phyloP scores from a whole-genome alignment of 2,797 vertebrate genomes.

The Sebastes vulpes region DNA sequence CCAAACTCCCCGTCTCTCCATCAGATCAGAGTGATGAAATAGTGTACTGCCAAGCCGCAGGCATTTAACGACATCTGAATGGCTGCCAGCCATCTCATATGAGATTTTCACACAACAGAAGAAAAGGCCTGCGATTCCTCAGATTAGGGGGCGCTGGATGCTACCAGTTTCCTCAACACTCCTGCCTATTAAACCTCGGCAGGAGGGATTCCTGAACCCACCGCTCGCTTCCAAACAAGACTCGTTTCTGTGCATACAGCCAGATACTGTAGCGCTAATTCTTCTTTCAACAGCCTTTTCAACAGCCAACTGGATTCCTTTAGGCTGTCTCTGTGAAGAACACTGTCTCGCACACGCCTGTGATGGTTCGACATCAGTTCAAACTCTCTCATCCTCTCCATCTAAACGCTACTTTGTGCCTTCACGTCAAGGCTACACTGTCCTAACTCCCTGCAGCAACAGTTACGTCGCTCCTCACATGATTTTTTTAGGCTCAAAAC shows the following conservation, averaged over 20 bases:
- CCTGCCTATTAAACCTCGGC: conserved; percentile 43
- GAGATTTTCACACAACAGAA: conserved; percentile 42
- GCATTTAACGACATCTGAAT: conserved; percentile 46
- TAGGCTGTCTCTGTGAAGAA: conserved; percentile 11
- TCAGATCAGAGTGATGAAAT: conserved; percentile 38
- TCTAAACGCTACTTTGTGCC: background rate
- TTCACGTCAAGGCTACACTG: background rate
- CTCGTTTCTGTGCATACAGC: conserved; percentile 23
- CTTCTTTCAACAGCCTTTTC: conserved; percentile 27
- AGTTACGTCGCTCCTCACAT: background rate
- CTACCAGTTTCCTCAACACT: conserved; percentile 29
- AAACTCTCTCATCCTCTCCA: background rate
- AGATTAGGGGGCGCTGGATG: conserved; percentile 5
- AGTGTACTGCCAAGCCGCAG: conserved; percentile 24
- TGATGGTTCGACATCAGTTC: conserved; percentile 17
- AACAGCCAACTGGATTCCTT: conserved; percentile 21
- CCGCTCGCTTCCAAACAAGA: conserved; percentile 32
- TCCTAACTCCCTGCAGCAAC: background rate
- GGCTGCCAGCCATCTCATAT: conserved; percentile 46
- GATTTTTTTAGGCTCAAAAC: background rate
- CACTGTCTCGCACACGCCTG: background rate
- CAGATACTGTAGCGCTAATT: conserved; percentile 16
- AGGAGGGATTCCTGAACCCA: conserved; percentile 25
- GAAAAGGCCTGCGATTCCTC: conserved; percentile 33
- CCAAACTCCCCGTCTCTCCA: conserved; percentile 1